These are phyloP conservation scores for Corythornis madagascariensis DNA, from an alignment of 2,113 vertebrate species.

Conservation along the genomic window DNA sequence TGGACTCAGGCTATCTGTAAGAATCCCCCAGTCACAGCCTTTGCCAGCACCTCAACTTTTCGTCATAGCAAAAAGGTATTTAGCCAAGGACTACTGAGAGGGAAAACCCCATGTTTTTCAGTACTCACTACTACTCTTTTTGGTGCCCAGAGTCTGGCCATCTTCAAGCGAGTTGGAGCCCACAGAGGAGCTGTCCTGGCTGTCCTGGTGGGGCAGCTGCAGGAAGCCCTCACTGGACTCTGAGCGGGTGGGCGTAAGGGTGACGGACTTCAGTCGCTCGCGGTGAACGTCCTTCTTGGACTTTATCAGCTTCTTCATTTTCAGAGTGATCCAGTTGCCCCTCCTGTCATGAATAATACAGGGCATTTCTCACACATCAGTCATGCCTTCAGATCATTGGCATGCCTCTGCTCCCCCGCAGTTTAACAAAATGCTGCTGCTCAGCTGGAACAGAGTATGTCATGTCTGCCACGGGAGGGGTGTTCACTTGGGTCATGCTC, in stretches of 20 bases:
- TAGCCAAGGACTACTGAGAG: background rate
- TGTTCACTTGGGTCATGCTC: background rate
- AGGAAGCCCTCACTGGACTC: slow-evolving; percentile 92
- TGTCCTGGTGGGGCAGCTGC: slow-evolving; percentile 86
- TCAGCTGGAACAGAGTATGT: background rate
- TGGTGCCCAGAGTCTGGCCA: slow-evolving; percentile 83
- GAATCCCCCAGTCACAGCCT: background rate
- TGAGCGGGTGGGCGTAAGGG: slow-evolving; percentile 88
- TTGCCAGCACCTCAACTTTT: background rate
- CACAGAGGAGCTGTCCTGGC: slow-evolving; percentile 96
- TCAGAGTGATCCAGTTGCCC: slow-evolving; percentile 97
- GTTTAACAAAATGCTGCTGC: background rate
- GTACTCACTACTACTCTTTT: slow-evolving; percentile 96
- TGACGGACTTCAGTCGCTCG: slow-evolving; percentile 90
- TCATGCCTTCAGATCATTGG: background rate
- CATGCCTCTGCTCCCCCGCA: background rate
- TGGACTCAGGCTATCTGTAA: background rate
- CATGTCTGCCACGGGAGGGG: background rate
- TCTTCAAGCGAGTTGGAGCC: slow-evolving; percentile 97
- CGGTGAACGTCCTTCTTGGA: slow-evolving; percentile 89
- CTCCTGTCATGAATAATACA: slow-evolving; percentile 78
- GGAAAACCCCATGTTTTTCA: background rate
- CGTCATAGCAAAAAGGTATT: background rate
- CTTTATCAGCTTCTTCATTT: slow-evolving; percentile 98
- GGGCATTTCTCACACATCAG: background rate